Evolutionary conservation across 1,140 invertebrate genomes (phyloP).

Genomic region (Drosophila kohkoa): DNA sequence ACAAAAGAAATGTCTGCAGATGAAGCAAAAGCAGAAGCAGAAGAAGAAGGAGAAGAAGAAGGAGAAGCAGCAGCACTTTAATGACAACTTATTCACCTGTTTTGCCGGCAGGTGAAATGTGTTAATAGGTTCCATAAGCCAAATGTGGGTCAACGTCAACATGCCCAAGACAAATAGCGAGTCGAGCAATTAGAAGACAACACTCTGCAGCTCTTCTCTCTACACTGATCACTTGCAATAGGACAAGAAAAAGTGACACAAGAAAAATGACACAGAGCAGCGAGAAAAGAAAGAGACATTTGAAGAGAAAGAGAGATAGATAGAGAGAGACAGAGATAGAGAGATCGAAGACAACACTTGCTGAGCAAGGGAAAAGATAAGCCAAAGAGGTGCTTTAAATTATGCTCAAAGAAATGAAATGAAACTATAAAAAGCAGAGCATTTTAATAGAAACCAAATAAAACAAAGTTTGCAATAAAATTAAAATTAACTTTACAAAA

Average conservation of each 20-base stretch:
- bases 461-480: too few species aligned
- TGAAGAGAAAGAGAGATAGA: too few species aligned
- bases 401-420: too few species aligned
- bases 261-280: not conserved
- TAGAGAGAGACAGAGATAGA: too few species aligned
- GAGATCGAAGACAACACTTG: not conserved
- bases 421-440: too few species aligned
- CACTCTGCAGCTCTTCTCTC: not conserved
- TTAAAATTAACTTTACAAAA: not conserved
- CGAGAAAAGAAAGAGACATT: not conserved
- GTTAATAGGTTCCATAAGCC: slow-evolving; percentile 78
- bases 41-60: slow-evolving; percentile 30
- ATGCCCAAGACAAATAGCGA: slow-evolving; percentile 59
- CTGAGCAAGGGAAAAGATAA: not conserved
- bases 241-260: slow-evolving; percentile 1
- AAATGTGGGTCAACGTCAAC: slow-evolving; percentile 70
- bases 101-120: slow-evolving; percentile 69
- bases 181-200: slow-evolving; percentile 57
- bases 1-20: not conserved
- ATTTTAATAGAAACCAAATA: too few species aligned
- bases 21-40: slow-evolving; percentile 27
- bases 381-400: not conserved
- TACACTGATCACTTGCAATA: slow-evolving; percentile 7
- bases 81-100: slow-evolving; percentile 61
- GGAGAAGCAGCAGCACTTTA: slow-evolving; percentile 47